Base-by-base conservation (phyloP, 2,797 vertebrate species). In the Nyctalus aviator region DNA sequence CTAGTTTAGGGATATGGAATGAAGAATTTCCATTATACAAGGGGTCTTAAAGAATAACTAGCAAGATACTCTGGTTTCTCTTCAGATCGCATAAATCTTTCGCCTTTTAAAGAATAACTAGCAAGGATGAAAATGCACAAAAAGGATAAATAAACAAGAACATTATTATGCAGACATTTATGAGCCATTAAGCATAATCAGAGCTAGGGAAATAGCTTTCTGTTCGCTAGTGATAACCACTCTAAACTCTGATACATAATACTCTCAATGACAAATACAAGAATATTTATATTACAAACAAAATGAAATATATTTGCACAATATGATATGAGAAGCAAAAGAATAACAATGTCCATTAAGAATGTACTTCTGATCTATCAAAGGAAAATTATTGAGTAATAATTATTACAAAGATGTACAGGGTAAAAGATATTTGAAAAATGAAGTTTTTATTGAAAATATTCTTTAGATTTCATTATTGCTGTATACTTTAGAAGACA, bases 91-190 rank as follows among this genome's bases (percentile, higher is more conserved):
- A n/a, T n/a, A n/a, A n/a, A n/a, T n/a, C n/a, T n/a, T n/a, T n/a
- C n/a, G n/a, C n/a, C n/a, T n/a, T n/a, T 95, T 93, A 50, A 96
- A 44, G 35, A 96, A 96, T 66, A 95, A 96, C 71, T 84, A 96
- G 79, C 44, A 32, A 32, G 66, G 72, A 91, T 73, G 50, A 97
- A 96, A 96, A 94, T 73, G 93, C 96, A 96, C 23, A 83, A 92
- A 59, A 55, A 92, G 50, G 71, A 88, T 92, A 95, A 90, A 73
- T 95, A 96, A 97, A 95, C 62, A 96, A 88, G 62, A 84, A 4
- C 35, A 94, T 97, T 96, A 94, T 93, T 94, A 94, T 91, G 82
- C 62, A 91, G 62, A 92, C 92, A 64, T 97, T 96, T 97, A 97
- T 95, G 92, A 96, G 92, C 76, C 87, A 93, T 82, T 95, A 96